These are phyloP conservation scores for Acridotheres tristis DNA, from an alignment of 2,797 vertebrate genomes.

Conservation along the genomic window DNA sequence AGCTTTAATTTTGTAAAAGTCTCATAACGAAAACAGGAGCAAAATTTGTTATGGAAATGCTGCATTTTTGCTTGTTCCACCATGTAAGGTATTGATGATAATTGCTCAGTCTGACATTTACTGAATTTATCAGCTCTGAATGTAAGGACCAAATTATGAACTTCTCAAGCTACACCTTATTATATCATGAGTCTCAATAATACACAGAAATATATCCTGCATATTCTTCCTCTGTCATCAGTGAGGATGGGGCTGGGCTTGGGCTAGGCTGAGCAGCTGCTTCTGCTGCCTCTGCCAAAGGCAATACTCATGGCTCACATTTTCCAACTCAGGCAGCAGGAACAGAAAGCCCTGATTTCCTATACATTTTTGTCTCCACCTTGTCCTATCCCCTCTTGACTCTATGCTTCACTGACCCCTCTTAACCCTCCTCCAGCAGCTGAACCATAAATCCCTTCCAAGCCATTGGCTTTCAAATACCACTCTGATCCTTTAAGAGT, in stretches of 20 bases:
- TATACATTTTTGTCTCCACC: neutral
- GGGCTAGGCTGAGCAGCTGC: neutral
- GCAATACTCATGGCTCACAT: neutral
- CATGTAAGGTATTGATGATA: neutral
- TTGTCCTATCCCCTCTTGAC: neutral
- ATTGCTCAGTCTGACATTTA: neutral
- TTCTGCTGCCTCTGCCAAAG: neutral
- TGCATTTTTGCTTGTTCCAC: neutral
- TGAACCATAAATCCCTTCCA: neutral
- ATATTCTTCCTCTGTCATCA: neutral
- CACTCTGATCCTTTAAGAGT: neutral
- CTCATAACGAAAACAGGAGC: neutral
- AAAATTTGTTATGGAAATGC: neutral
- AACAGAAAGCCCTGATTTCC: neutral
- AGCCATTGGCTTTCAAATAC: neutral
- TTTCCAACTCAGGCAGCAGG: neutral
- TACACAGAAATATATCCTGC: neutral
- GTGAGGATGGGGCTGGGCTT: neutral
- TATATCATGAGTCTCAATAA: neutral
- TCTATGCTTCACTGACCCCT: neutral
- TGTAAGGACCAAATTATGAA: neutral
- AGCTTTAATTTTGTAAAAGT: neutral
- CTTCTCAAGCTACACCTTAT: neutral
- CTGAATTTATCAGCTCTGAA: neutral
- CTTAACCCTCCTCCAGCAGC: neutral